Conservation (phyloP, 2,797 vertebrate genomes). For the Anguilla anguilla region DNA sequence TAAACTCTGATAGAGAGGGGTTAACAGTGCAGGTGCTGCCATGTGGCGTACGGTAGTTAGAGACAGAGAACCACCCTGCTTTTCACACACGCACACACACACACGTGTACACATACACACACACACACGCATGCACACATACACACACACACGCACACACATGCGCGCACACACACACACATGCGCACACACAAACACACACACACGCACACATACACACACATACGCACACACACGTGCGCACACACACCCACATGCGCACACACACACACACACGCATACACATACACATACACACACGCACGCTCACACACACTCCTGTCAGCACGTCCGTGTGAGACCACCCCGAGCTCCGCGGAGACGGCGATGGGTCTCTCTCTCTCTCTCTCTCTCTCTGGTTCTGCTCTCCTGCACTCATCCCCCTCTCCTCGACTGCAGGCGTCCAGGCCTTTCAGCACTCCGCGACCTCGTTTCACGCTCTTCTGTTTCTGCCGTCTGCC, state of each 20-base stretch:
- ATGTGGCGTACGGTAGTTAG: too few relatives aligned
- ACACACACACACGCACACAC: not conserved
- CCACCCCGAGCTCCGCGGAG: not conserved
- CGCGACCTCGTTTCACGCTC: not conserved
- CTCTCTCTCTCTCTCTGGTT: not conserved
- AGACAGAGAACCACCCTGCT: not conserved
- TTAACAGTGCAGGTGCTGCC: not conserved
- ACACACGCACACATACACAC: not conserved
- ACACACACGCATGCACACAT: constrained; percentile 11
- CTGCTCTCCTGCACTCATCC: not conserved
- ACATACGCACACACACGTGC: constrained; percentile 16
- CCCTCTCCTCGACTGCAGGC: not conserved
- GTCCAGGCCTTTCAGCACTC: not conserved
- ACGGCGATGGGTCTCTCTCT: not conserved
- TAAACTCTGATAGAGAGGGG: not conserved
- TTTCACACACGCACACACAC: too few relatives aligned
- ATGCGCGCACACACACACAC: too few relatives aligned
- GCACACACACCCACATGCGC: too few relatives aligned
- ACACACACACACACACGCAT: too few relatives aligned
- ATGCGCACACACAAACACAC: too few relatives aligned
- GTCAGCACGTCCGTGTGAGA: not conserved
- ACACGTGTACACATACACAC: not conserved
- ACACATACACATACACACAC: not conserved
- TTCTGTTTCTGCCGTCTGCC: not conserved
- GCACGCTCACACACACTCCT: not conserved